Percentiles rank a stretch among this genome's conserved stretches.
phyloP scores from a whole-genome alignment of 1,140 invertebrate genomes.

The Philotrypesis tridentata region DNA sequence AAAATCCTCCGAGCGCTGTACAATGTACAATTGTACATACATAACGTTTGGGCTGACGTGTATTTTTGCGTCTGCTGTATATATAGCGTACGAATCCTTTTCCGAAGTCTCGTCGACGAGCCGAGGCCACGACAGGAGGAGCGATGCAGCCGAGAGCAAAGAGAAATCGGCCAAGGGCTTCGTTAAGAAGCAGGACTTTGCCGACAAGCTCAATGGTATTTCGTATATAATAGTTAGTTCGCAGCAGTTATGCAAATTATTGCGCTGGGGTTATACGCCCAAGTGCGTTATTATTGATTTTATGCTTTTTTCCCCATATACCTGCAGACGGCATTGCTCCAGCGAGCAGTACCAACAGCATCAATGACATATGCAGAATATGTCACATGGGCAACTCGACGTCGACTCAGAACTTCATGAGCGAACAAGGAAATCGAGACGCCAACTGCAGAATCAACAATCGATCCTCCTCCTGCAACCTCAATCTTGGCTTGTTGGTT shows the following conservation, averaged over 20 bases:
- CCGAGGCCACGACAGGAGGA: background rate
- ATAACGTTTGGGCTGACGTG: no score
- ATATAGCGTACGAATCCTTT: constrained; percentile 23
- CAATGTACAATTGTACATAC: no score
- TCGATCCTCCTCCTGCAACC: constrained; percentile 56
- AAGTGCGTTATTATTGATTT: no score
- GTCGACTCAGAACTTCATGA: background rate
- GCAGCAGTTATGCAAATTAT: background rate
- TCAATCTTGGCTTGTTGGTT: constrained; percentile 59
- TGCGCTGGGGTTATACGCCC: no score
- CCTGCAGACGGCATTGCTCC: background rate
- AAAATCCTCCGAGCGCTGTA: no score
- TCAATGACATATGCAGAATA: constrained; percentile 68
- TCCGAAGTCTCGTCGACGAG: background rate
- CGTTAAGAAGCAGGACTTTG: background rate
- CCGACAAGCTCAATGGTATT: constrained; percentile 13
- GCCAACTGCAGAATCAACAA: background rate
- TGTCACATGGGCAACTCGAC: constrained; percentile 66
- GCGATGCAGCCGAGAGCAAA: background rate
- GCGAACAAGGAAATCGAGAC: background rate
- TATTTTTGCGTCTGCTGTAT: background rate
- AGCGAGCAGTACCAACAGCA: constrained; percentile 32
- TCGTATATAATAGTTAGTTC: background rate
- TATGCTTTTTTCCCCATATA: no score
- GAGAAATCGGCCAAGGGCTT: background rate